phyloP scores from a whole-genome alignment of 2,888 invertebrate species.

The Stenodera caucasica region DNA sequence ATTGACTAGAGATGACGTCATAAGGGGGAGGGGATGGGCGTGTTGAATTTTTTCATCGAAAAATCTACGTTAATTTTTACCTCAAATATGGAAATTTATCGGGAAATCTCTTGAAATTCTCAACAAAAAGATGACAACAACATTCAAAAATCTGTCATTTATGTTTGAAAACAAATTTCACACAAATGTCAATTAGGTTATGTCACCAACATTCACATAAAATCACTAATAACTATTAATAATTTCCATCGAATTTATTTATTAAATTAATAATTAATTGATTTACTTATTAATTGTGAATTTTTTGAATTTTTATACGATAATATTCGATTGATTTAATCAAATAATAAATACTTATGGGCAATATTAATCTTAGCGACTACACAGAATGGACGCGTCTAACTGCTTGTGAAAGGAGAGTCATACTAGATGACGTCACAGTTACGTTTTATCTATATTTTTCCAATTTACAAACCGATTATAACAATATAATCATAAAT shows the following conservation, averaged over 20 bases:
- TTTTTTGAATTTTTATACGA: no score
- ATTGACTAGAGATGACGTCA: constrained; percentile 37
- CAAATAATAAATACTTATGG: no score
- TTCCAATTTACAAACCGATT: background rate
- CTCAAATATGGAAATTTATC: no score
- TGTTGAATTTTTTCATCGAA: no score
- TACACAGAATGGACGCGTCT: background rate
- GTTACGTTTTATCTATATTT: background rate
- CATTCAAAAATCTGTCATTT: constrained; percentile 24
- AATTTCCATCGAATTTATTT: no score
- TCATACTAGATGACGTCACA: constrained; percentile 1
- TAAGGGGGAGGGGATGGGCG: constrained; percentile 39
- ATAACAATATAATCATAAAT: background rate
- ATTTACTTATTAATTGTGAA: no score
- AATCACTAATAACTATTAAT: background rate
- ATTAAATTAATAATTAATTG: no score
- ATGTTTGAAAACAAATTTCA: constrained; percentile 39
- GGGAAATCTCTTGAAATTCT: background rate
- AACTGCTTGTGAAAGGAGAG: background rate
- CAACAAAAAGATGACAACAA: constrained; percentile 11
- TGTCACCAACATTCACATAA: constrained; percentile 11
- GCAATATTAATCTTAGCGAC: background rate
- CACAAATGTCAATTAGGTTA: constrained; percentile 42
- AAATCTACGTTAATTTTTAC: no score
- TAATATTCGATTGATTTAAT: no score